Evolutionary conservation across 2,797 vertebrate species (phyloP), one percentile per base, ranked within the genome.

Genomic region (Galagoides demidoff): DNA sequence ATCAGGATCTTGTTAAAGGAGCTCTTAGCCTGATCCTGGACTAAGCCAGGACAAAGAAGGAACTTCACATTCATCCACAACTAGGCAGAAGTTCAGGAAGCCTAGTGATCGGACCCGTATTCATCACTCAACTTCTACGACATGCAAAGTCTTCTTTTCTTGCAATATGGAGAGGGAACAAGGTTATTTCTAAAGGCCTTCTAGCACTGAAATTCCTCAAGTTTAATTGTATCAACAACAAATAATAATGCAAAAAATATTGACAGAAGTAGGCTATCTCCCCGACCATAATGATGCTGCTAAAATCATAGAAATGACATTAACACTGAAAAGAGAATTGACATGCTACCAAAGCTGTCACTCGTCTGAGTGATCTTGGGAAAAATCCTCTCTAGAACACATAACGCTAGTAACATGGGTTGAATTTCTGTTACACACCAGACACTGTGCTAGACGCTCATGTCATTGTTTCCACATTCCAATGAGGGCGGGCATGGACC

Each of bases 191-290:
- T 82, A 64, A 86, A 81, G 17, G 23, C 22, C 22, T 49, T 88
- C 12, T n/a, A 22, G 37, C 57, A 85, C 57, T 59, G 79, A 88
- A 94, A 94, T 39, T 66, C 31, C 52, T 86, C 7, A 49, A n/a
- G 34, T 91, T 0, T 70, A 61, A 89, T 52, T 55, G 55, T 49
- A 59, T 73, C 45, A 71, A 55, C 3, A 57, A 73, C 82, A 87
- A 90, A 78, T 73, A 73, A 52, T 14, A 92, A 88, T 66, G 39
- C 14, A 78, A 77, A 85, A 92, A 71, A 19, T 74, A 92, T 29
- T 84, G 55, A 83, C 20, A 82, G 31, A 39, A 92, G 12, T 63
- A 10, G 29, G 88, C 63, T 64, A 11, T 39, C 73, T 31, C 39
- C 23, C 11, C 71, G 74, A 57, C 11, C 7, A 29, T 81, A 77